Base-by-base conservation (phyloP, 2,888 invertebrate species). In the Hypolimnas misippus region DNA sequence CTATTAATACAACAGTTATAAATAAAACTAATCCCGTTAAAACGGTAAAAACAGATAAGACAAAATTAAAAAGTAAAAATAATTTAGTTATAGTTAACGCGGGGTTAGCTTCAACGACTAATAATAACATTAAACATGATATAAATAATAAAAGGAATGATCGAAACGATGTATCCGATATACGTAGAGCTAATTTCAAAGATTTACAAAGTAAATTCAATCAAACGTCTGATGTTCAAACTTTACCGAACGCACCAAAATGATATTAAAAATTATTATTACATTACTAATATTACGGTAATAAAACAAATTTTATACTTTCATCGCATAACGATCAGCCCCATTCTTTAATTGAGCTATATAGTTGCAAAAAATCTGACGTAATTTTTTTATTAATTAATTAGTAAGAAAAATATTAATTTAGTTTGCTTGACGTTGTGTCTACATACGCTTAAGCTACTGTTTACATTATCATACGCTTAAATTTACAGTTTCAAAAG, bases 91-190 rank as follows among this genome's bases (percentile, higher is more conserved):
- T 71, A 46, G 59, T 65, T 0, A 70, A 69, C 10, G 62, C 70
- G 0, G 68, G 69, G 10, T 57, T 71, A 57, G 56, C 65, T 1
- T 70, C 72, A 8, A 69, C 71, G 2, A 68, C 66, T 3, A 72
- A 73, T 57, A 60, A 68, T 29, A 66, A 40, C 44, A 54, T 42
- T 62, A 62, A 17, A 4, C 6, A 3, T 49, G 50, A 14, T 14
- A n/a, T n/a, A n/a, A 62, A 57, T n/a, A 33, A 35, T 62, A 61
- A 19, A 8, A 17, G 7, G 44, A 53, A 19, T 14, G 63, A 57
- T 8, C 7, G 10, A 42, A 29, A n/a, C 25, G 8, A 46, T 17
- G 16, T 35, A 12, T 16, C 31, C 5, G 44, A 51, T 21, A 44
- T 49, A 1, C 46, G 16, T 33, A 49, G 50, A 42, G 21, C 44